Evolutionary conservation across 2,113 vertebrate species (phyloP), one percentile per base, ranked within the genome.

Genomic region (Verasper variegatus): DNA sequence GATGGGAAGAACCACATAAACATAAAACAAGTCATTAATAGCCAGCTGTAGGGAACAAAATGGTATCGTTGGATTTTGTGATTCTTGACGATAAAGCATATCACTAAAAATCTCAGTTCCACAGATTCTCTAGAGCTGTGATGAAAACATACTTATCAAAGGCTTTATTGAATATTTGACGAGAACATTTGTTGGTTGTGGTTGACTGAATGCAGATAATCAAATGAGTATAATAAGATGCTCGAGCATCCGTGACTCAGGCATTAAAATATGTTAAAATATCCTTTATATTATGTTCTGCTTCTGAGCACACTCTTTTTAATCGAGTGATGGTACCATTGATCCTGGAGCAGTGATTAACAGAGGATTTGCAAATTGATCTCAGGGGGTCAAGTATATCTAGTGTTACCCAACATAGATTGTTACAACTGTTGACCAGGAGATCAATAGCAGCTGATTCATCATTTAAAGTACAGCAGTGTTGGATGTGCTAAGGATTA

Each of bases 361-460:
- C 18, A 11, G 20, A 40, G 35, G 59, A 62, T 62, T 62, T 40
- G 10, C 35, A 40, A 40, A 62, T 40, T 62, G 35, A 62, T 62
- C 61, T 63, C 37, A 63, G 61, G 61, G 35, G 61, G 37, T 63
- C n/a, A 37, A 42, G 12, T 7, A 14, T 40, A n/a, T 63, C 61
- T 63, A 12, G 2, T 8, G 61, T 24, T 14, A 42, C 20, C 18
- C 20, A 3, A 40, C 27, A 59, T 61, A 12, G 11, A 42, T 11
- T 40, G 35, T 42, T 11, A 20, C 14, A 59, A 31, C 57, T 59
- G 24, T 59, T 21, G 20, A 42, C 20, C 60, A 14, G 54, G 54
- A 56, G 20, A 62, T 62, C 35, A 62, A 63, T 63, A 63, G 13
- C 61, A 42, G 61, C 61, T 63, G 61, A 63, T 14, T 63, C 61